Base-by-base conservation (phyloP, 2,797 vertebrate species). In the Gephyroberyx darwinii region DNA sequence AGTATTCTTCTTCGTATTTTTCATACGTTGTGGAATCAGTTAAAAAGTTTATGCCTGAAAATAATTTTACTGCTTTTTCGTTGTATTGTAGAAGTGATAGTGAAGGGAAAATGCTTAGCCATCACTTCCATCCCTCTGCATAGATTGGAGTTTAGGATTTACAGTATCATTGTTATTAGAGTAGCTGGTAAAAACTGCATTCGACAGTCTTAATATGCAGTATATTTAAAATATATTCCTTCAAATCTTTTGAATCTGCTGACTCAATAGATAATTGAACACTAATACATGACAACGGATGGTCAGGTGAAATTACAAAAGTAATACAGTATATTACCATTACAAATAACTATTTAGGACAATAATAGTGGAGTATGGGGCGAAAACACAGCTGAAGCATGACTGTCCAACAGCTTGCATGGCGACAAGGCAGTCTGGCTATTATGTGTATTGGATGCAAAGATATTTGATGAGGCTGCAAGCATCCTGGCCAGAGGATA, bases 141-240 rank as follows among this genome's bases (percentile, higher is more conserved):
- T 22, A 65, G 30, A 76, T 47, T 61, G 47, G 73, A 60, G 67
- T 65, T 83, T 71, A 66, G 41, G 52, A 53, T 48, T 70, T 37
- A 67, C 48, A 68, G 55, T 60, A 56, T 35, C 33, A 35, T 75
- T 52, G 58, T 69, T 71, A 62, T 53, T 59, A 26, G 26, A 26
- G 26, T 26, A 77, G 66, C 47, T 35, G 33, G 33, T 35, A 35
- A 35, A 35, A 35, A 35, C 33, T 71, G 52, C 22, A 47, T 45
- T 61, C 47, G 58, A 43, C 13, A 54, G 8, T 22, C 8, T 22
- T 19, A 53, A 26, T 54, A 16, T 52, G 26, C 26, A 53, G 6
- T 35, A 13, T 19, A 13, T 19, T n/a, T 58, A 33, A 37, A 16
- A 35, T 53, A 53, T 53, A 26, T 14, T 30, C 9, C 14, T 22